These are phyloP conservation scores for Andrena hattorfiana DNA, from an alignment of 2,888 invertebrate species.

Conservation along the genomic window DNA sequence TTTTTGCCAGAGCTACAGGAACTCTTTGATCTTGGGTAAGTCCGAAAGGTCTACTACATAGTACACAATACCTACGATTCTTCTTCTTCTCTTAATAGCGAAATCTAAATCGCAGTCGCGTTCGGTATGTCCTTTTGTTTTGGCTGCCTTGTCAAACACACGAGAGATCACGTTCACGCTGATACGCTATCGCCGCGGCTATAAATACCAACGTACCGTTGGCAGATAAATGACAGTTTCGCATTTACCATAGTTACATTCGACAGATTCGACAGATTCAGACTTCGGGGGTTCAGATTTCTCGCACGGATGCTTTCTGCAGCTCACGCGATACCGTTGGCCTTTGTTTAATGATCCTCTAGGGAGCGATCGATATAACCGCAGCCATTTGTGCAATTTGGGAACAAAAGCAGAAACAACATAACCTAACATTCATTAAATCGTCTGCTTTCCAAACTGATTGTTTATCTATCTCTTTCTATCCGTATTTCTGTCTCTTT, in stretches of 20 bases:
- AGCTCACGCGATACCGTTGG: no score
- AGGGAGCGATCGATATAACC: no score
- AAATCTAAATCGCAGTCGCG: background rate
- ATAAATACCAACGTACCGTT: conserved; percentile 11
- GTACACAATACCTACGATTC: background rate
- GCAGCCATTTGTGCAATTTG: no score
- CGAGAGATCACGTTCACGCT: background rate
- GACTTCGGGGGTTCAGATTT: background rate
- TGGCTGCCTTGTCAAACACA: background rate
- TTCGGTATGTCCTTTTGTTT: background rate
- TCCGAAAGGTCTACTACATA: background rate
- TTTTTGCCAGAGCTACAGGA: conserved; percentile 86
- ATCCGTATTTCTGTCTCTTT: no score
- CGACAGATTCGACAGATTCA: background rate
- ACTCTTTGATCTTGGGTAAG: conserved; percentile 86
- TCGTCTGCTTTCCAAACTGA: no score
- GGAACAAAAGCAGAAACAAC: no score
- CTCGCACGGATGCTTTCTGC: background rate
- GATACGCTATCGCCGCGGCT: conserved; percentile 31
- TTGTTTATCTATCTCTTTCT: no score
- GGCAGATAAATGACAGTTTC: background rate
- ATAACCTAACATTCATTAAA: no score
- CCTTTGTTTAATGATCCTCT: no score
- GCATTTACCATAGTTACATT: no score
- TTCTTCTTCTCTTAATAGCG: background rate